Evolutionary conservation across 2,797 vertebrate genomes (phyloP), one percentile per base, ranked within the genome.

Genomic region (Lateolabrax maculatus): DNA sequence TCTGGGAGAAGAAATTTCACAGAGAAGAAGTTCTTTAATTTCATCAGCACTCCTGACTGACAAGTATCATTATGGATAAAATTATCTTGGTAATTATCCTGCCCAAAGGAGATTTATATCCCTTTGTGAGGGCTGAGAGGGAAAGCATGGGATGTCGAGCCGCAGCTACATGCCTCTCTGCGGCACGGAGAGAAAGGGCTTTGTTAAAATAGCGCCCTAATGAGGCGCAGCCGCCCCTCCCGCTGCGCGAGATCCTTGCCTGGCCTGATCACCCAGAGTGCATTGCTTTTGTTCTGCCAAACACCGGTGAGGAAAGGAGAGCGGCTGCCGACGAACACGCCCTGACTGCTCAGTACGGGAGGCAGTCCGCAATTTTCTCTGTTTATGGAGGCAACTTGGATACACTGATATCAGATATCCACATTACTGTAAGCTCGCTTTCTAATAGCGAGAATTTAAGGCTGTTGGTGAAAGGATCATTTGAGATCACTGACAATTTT

Each of bases 61-160:
- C 94, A 94, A 93, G 93, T 88, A 94, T 95, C 94, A 91, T 95
- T 95, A 95, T 69, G 91, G 93, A 93, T 94, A 95, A 95, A 95
- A 95, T 95, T 94, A 95, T 95, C 94, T 91, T 39, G 75, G 87
- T 95, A 95, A 95, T 95, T 95, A 95, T 95, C 91, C 91, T 89
- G 90, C 92, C 90, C 85, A 91, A 86, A 88, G 88, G 90, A 94
- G 92, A 94, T 95, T 94, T 89, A 95, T 95, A 90, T 94, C 87
- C 90, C 91, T 92, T 88, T 91, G 91, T 92, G 87, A 84, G 87
- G 85, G 78, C 75, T 77, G 77, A 84, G 77, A 81, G 84, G 81
- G 52, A 72, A 80, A 79, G 84, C 80, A 75, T 76, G 80, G 73
- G 84, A 84, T 85, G 67, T 84, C 3, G 71, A 85, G 89, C 79